phyloP scores from a whole-genome alignment of 2,888 invertebrate genomes.

The Tenodera sinensis region DNA sequence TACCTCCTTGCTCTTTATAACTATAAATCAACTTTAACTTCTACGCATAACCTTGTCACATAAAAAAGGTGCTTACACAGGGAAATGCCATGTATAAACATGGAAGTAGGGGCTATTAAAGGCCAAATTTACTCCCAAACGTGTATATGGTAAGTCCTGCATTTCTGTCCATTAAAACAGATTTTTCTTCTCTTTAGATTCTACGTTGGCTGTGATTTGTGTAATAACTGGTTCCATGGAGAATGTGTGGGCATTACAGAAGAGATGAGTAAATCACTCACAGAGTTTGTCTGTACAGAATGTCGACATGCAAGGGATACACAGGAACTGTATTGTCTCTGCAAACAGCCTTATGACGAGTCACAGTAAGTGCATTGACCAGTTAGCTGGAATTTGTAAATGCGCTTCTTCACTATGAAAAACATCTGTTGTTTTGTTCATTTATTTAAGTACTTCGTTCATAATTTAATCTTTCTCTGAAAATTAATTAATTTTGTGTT shows the following conservation, averaged over 20 bases:
- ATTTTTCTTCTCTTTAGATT: constrained; percentile 57
- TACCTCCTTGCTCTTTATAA: too few relatives aligned
- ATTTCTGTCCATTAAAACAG: too few relatives aligned
- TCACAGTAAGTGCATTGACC: constrained; percentile 71
- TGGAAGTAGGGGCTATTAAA: too few relatives aligned
- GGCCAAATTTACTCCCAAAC: too few relatives aligned
- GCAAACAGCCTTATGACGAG: constrained; percentile 94
- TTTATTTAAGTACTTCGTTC: too few relatives aligned
- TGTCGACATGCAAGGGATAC: constrained; percentile 82
- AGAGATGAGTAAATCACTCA: constrained; percentile 83
- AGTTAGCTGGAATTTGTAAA: background rate
- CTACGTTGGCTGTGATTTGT: constrained; percentile 96
- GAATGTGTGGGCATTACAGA: constrained; percentile 93
- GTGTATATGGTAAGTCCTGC: too few relatives aligned
- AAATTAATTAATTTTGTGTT: background rate
- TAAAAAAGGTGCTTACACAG: too few relatives aligned
- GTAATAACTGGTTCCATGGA: constrained; percentile 98
- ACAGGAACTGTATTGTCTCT: constrained; percentile 92
- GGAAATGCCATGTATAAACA: too few relatives aligned
- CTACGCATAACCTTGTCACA: too few relatives aligned
- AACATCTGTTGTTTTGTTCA: background rate
- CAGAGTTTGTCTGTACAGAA: constrained; percentile 84
- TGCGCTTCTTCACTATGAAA: constrained; percentile 8
- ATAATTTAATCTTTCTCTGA: too few relatives aligned
- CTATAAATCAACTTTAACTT: too few relatives aligned